phyloP scores from a whole-genome alignment of 2,113 vertebrate species.

The Eidolon helvum region DNA sequence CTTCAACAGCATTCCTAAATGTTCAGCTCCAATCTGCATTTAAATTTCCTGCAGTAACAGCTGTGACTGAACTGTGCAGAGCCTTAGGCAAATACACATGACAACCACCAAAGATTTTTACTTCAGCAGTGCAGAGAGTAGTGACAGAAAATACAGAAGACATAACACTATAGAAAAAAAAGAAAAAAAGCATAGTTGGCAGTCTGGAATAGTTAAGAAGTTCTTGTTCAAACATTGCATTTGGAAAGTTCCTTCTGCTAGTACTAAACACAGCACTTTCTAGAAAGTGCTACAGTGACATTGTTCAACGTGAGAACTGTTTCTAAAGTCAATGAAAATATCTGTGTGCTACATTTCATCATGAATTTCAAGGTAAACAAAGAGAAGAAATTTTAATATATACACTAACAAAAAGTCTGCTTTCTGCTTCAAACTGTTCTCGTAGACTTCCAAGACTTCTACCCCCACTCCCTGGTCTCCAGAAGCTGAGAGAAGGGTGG shows the following conservation, averaged over 20 bases:
- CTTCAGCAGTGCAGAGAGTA: slow-evolving; percentile 47
- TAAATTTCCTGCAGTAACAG: slow-evolving; percentile 43
- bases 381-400: background rate
- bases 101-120: slow-evolving; percentile 62
- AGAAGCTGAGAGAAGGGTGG: background rate
- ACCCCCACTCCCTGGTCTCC: background rate
- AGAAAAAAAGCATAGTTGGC: slow-evolving; percentile 62
- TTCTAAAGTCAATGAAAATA: slow-evolving; percentile 54
- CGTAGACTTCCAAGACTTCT: background rate
- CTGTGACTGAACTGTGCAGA: slow-evolving; percentile 61
- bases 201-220: slow-evolving; percentile 70
- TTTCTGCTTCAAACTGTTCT: background rate
- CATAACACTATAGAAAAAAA: slow-evolving; percentile 61
- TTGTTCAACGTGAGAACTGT: background rate
- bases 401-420: background rate
- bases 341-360: background rate
- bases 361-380: slow-evolving; percentile 6
- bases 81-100: slow-evolving; percentile 68
- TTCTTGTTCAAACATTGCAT: slow-evolving; percentile 66
- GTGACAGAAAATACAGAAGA: slow-evolving; percentile 66
- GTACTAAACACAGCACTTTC: slow-evolving; percentile 63
- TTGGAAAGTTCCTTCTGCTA: slow-evolving; percentile 65
- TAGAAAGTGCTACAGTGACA: slow-evolving; percentile 61
- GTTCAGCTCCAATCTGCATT: slow-evolving; percentile 55
- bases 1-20: slow-evolving; percentile 46